Evolutionary conservation across 2,797 vertebrate genomes (phyloP).

Genomic region (Chaunax sp.): DNA sequence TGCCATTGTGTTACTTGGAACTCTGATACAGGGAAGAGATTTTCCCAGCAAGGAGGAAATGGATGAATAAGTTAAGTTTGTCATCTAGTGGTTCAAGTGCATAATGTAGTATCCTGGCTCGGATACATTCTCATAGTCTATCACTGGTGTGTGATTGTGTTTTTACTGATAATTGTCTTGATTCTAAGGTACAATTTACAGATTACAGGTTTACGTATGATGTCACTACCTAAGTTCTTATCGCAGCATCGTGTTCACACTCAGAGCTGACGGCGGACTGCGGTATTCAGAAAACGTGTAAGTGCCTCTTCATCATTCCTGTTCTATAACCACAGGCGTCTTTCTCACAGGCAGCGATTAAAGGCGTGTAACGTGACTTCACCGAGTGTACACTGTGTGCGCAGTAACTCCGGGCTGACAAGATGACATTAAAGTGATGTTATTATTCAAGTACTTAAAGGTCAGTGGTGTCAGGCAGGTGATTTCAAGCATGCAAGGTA

Average conservation of each 20-base stretch:
- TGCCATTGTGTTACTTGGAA: conserved; percentile 6
- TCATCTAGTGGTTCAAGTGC: too few species aligned
- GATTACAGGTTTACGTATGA: too few species aligned
- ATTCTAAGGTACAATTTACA: too few species aligned
- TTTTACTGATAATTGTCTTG: too few species aligned
- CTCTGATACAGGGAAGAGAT: neutral
- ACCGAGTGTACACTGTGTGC: neutral
- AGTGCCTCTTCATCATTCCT: conserved; percentile 25
- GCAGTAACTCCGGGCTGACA: neutral
- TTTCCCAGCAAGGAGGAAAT: neutral
- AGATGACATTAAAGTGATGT: neutral
- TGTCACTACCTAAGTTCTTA: too few species aligned
- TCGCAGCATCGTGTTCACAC: too few species aligned
- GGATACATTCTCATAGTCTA: too few species aligned
- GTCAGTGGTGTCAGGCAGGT: neutral
- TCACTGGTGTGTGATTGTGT: too few species aligned
- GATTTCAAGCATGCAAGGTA: too few species aligned
- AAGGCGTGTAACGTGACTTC: conserved; percentile 12
- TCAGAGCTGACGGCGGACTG: conserved; percentile 17
- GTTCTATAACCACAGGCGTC: conserved; percentile 10
- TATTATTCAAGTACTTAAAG: neutral
- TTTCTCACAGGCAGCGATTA: conserved; percentile 20
- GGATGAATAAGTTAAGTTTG: too few species aligned
- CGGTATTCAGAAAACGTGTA: conserved; percentile 42
- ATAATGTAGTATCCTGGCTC: too few species aligned